Conservation (phyloP, 2,113 vertebrate species). For the Paramisgurnus dabryanus region DNA sequence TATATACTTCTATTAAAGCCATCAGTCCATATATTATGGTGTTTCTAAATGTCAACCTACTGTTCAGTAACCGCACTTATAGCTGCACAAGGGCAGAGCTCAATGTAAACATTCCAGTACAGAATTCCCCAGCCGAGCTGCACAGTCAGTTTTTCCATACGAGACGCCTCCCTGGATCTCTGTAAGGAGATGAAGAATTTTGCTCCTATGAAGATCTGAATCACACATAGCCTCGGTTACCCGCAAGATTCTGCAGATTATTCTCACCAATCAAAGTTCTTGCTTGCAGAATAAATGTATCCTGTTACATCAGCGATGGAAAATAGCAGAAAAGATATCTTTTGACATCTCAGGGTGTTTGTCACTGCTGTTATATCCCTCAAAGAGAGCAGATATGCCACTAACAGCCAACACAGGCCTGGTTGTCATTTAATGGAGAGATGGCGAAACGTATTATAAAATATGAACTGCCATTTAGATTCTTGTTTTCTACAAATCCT, state of each 20-base stretch:
- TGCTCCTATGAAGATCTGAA: not conserved
- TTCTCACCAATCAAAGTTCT: not conserved
- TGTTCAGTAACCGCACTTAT: constrained; percentile 7
- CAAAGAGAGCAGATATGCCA: constrained; percentile 25
- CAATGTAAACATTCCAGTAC: constrained; percentile 20
- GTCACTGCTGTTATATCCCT: constrained; percentile 9
- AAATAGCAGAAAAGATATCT: constrained; percentile 1
- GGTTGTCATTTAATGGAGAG: not conserved
- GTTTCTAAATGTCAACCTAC: not conserved
- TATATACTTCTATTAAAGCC: too few relatives aligned
- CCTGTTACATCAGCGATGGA: not conserved
- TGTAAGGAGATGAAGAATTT: constrained; percentile 22
- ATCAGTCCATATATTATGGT: too few relatives aligned
- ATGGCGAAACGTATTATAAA: not conserved
- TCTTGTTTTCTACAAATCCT: constrained; percentile 10
- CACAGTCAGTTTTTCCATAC: constrained; percentile 54
- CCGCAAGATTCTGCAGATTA: not conserved
- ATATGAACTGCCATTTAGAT: not conserved
- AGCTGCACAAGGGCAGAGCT: constrained; percentile 8
- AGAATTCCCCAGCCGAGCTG: constrained; percentile 26
- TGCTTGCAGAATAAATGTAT: not conserved
- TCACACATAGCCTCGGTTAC: not conserved
- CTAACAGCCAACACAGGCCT: not conserved
- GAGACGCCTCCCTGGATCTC: constrained; percentile 36
- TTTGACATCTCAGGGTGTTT: not conserved